Conservation (phyloP, 2,888 invertebrate genomes). For the Euplagia quadripunctaria region DNA sequence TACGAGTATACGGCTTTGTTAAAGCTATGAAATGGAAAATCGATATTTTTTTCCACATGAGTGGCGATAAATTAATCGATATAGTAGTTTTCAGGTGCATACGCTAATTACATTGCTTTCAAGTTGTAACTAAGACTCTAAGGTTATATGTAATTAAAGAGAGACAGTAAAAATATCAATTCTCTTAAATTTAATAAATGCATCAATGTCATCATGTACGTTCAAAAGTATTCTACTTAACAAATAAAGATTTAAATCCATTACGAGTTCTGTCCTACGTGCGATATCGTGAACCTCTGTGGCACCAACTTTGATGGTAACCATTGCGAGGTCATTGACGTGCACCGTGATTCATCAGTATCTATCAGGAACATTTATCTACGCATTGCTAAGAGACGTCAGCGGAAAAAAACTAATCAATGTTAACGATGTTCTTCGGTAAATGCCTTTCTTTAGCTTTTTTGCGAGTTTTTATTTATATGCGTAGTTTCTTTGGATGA, state of each 20-base stretch:
- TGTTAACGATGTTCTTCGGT: constrained; percentile 70
- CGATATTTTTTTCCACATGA: constrained; percentile 9
- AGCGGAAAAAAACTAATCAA: constrained; percentile 71
- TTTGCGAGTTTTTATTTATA: constrained; percentile 61
- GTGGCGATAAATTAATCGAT: background rate
- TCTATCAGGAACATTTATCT: constrained; percentile 65
- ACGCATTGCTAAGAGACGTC: constrained; percentile 35
- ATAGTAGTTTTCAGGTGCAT: background rate
- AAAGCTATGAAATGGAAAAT: constrained; percentile 41
- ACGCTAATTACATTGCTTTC: background rate
- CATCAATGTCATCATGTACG: too few relatives aligned
- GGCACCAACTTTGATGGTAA: constrained; percentile 16
- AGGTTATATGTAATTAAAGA: background rate
- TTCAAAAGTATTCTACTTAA: constrained; percentile 8
- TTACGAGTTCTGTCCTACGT: constrained; percentile 25
- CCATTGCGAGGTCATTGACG: constrained; percentile 45
- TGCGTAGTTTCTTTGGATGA: constrained; percentile 6
- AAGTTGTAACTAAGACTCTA: background rate
- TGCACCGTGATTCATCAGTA: constrained; percentile 65
- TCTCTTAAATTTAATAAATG: background rate
- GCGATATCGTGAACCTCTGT: constrained; percentile 38
- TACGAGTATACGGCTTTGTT: constrained; percentile 30
- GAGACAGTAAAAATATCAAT: background rate
- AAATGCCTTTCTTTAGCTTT: constrained; percentile 67
- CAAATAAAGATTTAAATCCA: constrained; percentile 10